Evolutionary conservation across 2,797 vertebrate species (phyloP).

Genomic region (Catharus ustulatus): DNA sequence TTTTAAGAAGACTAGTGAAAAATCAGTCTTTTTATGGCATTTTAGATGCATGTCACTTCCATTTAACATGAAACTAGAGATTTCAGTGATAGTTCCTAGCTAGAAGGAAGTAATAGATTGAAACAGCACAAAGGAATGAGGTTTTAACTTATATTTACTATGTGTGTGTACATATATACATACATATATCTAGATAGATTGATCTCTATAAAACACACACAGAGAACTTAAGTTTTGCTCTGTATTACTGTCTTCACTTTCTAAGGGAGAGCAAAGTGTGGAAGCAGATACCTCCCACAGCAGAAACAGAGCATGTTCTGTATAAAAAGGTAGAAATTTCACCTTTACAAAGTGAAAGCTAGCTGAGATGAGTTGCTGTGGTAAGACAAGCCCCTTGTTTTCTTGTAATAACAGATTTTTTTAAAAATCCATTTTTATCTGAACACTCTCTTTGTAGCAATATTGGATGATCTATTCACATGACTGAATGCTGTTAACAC

Average conservation of each 20-base stretch:
- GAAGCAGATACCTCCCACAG: neutral
- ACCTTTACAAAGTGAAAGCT: neutral
- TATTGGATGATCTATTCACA: neutral
- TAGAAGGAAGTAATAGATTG: neutral
- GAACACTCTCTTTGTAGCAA: neutral
- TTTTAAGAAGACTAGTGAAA: neutral
- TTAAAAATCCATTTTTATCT: neutral
- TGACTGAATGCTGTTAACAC: neutral
- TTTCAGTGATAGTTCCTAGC: neutral
- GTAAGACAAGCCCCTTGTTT: neutral
- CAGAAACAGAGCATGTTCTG: neutral
- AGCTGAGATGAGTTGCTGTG: neutral
- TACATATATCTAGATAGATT: fast-evolving
- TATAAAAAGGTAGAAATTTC: neutral
- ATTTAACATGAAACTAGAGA: neutral
- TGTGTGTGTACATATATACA: fast-evolving
- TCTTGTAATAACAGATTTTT: neutral
- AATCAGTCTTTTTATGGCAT: neutral
- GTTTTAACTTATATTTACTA: neutral
- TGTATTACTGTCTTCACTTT: neutral
- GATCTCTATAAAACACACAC: fast-evolving
- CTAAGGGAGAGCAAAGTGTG: neutral
- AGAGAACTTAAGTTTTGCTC: neutral
- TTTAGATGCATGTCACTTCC: neutral
- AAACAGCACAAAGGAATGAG: neutral